Evolutionary conservation across 2,888 invertebrate species (phyloP).

Genomic region (Chloroclysta siterata): DNA sequence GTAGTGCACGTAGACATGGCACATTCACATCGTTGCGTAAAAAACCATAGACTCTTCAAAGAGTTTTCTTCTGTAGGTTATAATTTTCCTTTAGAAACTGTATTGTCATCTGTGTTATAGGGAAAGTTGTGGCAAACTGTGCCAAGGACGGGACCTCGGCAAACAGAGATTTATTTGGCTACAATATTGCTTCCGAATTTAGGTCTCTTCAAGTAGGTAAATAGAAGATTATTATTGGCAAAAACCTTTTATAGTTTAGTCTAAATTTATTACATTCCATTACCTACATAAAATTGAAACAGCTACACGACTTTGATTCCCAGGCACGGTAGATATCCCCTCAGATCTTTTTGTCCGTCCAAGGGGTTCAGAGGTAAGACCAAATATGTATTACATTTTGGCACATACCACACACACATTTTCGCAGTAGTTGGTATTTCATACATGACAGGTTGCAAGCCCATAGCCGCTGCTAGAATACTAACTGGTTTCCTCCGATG

Average conservation of each 20-base stretch:
- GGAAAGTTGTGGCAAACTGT: slow-evolving; percentile 9
- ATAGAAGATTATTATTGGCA: slow-evolving; percentile 4
- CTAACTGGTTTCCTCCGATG: too few relatives aligned
- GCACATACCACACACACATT: too few relatives aligned
- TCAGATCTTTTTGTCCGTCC: too few relatives aligned
- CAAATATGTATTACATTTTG: too few relatives aligned
- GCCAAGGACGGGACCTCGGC: slow-evolving; percentile 20
- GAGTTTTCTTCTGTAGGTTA: neutral
- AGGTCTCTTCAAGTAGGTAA: neutral
- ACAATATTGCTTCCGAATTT: slow-evolving; percentile 4
- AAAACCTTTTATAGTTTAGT: neutral
- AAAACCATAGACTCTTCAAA: neutral
- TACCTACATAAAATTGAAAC: neutral
- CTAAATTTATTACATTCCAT: neutral
- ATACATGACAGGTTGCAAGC: too few relatives aligned
- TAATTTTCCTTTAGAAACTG: slow-evolving; percentile 1
- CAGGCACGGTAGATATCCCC: too few relatives aligned
- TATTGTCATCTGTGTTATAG: slow-evolving; percentile 1
- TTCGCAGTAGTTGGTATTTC: too few relatives aligned
- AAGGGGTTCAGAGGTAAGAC: too few relatives aligned
- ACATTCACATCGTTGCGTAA: neutral
- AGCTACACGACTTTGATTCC: too few relatives aligned
- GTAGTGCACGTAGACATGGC: too few relatives aligned
- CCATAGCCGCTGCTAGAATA: too few relatives aligned
- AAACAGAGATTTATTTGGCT: slow-evolving; percentile 20